Evolutionary conservation across 2,113 vertebrate genomes (phyloP).

Genomic region (Riparia riparia): DNA sequence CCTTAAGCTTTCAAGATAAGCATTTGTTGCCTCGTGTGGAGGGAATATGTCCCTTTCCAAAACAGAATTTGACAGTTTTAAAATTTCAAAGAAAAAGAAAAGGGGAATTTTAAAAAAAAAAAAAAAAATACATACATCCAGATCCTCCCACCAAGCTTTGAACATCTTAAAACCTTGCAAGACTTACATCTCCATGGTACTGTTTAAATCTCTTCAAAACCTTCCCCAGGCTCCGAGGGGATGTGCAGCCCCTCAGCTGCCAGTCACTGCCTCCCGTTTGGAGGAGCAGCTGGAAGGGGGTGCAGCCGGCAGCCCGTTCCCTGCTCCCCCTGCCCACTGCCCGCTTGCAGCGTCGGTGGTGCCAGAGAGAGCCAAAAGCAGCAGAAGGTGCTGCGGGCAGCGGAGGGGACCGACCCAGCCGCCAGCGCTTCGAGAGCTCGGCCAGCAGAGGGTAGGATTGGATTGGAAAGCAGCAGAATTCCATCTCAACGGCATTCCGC

Average conservation of each 20-base stretch:
- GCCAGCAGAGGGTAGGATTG: constrained; percentile 69
- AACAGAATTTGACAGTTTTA: not conserved
- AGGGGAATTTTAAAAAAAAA: no score
- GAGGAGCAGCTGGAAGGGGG: not conserved
- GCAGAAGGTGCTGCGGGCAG: not conserved
- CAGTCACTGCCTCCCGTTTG: not conserved
- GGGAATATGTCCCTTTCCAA: not conserved
- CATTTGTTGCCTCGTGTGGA: accelerated
- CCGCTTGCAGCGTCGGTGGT: accelerated
- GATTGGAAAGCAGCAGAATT: not conserved
- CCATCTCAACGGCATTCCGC: accelerated
- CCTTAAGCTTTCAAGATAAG: not conserved
- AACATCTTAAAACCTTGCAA: not conserved
- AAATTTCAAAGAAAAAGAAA: not conserved
- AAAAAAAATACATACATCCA: not conserved
- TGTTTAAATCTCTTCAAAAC: not conserved
- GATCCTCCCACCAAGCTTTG: not conserved
- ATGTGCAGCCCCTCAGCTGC: not conserved
- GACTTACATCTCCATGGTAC: not conserved
- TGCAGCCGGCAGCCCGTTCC: not conserved
- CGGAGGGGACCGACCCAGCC: accelerated
- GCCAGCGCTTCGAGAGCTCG: not conserved
- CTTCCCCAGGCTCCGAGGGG: not conserved
- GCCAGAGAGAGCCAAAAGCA: not conserved
- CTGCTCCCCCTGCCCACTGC: not conserved